A percentile compares a stretch with the other conserved stretches of the same genome.
Conservation (phyloP, 2,888 invertebrate genomes). For the Cryptocephalus primarius region DNA sequence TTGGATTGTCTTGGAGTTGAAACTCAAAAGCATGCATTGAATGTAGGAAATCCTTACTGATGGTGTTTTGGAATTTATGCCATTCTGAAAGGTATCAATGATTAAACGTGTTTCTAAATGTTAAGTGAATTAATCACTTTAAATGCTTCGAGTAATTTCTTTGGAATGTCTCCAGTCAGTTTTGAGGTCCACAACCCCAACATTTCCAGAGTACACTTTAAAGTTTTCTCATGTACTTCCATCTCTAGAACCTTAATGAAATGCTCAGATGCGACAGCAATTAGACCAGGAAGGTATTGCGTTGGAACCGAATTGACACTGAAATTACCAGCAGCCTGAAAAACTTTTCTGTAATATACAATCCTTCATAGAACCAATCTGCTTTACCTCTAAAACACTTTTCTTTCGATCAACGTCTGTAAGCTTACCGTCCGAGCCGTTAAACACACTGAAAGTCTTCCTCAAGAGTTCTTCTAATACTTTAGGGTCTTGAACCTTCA, state of each 20-base stretch:
- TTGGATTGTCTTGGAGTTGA: constrained; percentile 43
- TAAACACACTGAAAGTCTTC: constrained; percentile 66
- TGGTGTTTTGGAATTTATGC: constrained; percentile 63
- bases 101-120: not conserved
- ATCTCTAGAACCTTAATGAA: constrained; percentile 69
- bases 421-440: constrained; percentile 84
- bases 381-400: constrained; percentile 61
- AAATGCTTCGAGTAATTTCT: constrained; percentile 52
- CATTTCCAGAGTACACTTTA: constrained; percentile 71
- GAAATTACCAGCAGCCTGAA: constrained; percentile 59
- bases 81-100: constrained; percentile 46
- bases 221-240: constrained; percentile 88
- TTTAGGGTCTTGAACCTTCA: constrained; percentile 55
- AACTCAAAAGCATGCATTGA: constrained; percentile 58
- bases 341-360: no score
- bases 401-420: constrained; percentile 82
- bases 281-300: constrained; percentile 44
- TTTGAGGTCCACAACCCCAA: constrained; percentile 68
- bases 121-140: constrained; percentile 33
- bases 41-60: constrained; percentile 69
- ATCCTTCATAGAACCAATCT: not conserved
- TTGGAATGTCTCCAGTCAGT: constrained; percentile 53
- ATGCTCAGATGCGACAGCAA: constrained; percentile 51
- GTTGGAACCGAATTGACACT: constrained; percentile 57
- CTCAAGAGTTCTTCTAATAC: constrained; percentile 58